Evolutionary conservation across 2,888 invertebrate species (phyloP).

Genomic region (Watsonalla cultraria): DNA sequence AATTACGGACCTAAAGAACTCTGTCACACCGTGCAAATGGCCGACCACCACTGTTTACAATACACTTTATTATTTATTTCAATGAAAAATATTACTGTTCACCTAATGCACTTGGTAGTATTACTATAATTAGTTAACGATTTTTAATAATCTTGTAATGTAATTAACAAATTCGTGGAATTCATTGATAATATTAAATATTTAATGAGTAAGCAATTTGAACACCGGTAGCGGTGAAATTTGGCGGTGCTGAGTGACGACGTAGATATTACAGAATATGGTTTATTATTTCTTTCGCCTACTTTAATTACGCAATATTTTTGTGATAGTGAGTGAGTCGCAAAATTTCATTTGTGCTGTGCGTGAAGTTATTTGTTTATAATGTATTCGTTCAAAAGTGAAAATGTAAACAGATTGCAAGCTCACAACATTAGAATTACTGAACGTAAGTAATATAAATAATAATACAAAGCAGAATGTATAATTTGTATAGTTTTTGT

Average conservation of each 20-base stretch:
- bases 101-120: constrained; percentile 27
- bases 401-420: constrained; percentile 45
- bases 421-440: constrained; percentile 53
- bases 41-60: constrained; percentile 84
- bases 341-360: background rate
- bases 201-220: constrained; percentile 45
- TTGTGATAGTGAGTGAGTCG: background rate
- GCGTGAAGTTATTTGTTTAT: constrained; percentile 1
- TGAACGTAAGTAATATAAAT: constrained; percentile 41
- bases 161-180: constrained; percentile 8
- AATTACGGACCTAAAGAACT: constrained; percentile 78
- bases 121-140: constrained; percentile 44
- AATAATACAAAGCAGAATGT: background rate
- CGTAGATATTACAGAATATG: constrained; percentile 17
- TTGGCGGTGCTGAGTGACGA: constrained; percentile 50
- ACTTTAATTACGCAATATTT: constrained; percentile 9
- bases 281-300: constrained; percentile 12
- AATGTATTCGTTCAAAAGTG: constrained; percentile 56
- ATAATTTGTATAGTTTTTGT: background rate
- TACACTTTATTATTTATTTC: constrained; percentile 54
- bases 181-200: constrained; percentile 14
- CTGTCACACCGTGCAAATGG: constrained; percentile 85
- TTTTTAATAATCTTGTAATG: constrained; percentile 30
- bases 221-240: constrained; percentile 29
- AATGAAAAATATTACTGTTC: constrained; percentile 33